phyloP scores from a whole-genome alignment of 2,888 invertebrate species.

The Serripes groenlandicus region DNA sequence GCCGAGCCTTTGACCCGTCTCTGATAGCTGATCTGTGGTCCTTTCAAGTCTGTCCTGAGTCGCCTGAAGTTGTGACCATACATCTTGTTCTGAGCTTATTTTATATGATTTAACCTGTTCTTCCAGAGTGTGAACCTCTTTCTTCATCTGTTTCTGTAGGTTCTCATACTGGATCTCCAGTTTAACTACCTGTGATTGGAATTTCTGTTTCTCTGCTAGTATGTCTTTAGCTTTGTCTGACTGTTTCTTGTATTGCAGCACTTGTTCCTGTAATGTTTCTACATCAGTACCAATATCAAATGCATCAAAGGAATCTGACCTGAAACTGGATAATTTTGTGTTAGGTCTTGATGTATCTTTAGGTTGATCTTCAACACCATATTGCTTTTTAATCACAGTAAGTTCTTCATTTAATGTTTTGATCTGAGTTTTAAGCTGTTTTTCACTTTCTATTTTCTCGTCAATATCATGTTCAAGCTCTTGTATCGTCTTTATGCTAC shows the following conservation, averaged over 20 bases:
- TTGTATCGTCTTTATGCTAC: constrained; percentile 57
- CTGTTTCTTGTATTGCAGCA: constrained; percentile 57
- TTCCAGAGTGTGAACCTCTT: constrained; percentile 53
- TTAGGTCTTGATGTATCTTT: constrained; percentile 34
- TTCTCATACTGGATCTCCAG: constrained; percentile 62
- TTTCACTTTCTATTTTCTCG: constrained; percentile 46
- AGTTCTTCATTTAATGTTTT: constrained; percentile 68
- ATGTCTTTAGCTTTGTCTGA: constrained; percentile 63
- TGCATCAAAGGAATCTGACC: constrained; percentile 45
- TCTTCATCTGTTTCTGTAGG: constrained; percentile 59
- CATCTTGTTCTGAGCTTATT: constrained; percentile 57
- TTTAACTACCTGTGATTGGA: constrained; percentile 62
- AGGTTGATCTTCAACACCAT: constrained; percentile 52
- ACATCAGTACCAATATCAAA: constrained; percentile 65
- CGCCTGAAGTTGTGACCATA: constrained; percentile 62
- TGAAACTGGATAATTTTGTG: constrained; percentile 18
- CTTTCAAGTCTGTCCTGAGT: constrained; percentile 73
- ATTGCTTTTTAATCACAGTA: constrained; percentile 50
- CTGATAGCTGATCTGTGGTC: constrained; percentile 70
- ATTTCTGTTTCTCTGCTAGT: constrained; percentile 63
- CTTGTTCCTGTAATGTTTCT: constrained; percentile 62
- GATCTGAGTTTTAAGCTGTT: constrained; percentile 52
- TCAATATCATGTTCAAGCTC: constrained; percentile 58
- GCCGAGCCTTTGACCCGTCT: constrained; percentile 61
- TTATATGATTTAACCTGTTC: constrained; percentile 49